A percentile compares a stretch with the other conserved stretches of the same genome.
Evolutionary conservation across 2,888 invertebrate genomes (phyloP).

Genomic region (Ornithoptera alexandrae): DNA sequence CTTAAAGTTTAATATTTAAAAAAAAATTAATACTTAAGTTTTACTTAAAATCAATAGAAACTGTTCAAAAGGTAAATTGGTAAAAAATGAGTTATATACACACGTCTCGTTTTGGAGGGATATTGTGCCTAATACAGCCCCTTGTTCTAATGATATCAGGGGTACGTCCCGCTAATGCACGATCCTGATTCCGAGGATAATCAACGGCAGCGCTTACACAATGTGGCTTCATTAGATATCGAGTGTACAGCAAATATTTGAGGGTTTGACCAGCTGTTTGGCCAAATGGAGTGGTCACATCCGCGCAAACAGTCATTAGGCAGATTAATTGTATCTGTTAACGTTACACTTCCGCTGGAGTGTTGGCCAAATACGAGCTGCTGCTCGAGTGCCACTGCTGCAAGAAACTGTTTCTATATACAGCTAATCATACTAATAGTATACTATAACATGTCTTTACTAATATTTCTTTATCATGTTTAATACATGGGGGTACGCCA

Average conservation of each 20-base stretch:
- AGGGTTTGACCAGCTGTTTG: slow-evolving; percentile 62
- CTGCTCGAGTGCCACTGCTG: not conserved
- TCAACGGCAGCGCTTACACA: slow-evolving; percentile 38
- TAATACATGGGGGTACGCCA: too few species aligned
- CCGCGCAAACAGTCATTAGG: slow-evolving; percentile 73
- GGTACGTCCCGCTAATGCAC: slow-evolving; percentile 14
- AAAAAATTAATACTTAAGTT: too few species aligned
- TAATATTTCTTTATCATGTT: too few species aligned
- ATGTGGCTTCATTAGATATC: slow-evolving; percentile 66
- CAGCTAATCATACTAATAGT: too few species aligned
- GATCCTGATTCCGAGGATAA: slow-evolving; percentile 17
- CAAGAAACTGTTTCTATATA: too few species aligned
- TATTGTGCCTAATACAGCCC: not conserved
- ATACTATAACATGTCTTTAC: too few species aligned
- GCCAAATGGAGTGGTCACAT: slow-evolving; percentile 64
- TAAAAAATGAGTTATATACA: too few species aligned
- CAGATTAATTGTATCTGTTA: slow-evolving; percentile 74
- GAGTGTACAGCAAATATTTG: slow-evolving; percentile 67
- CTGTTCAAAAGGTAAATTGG: too few species aligned
- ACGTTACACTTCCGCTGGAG: slow-evolving; percentile 59
- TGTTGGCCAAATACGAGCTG: slow-evolving; percentile 45
- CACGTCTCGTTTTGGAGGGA: too few species aligned
- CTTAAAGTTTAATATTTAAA: too few species aligned
- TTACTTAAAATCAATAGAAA: too few species aligned
- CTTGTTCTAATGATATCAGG: not conserved